Percentiles rank a stretch among this genome's conserved stretches.
Evolutionary conservation across 1,140 invertebrate genomes (phyloP).

Genomic region (Lepidurus apus): DNA sequence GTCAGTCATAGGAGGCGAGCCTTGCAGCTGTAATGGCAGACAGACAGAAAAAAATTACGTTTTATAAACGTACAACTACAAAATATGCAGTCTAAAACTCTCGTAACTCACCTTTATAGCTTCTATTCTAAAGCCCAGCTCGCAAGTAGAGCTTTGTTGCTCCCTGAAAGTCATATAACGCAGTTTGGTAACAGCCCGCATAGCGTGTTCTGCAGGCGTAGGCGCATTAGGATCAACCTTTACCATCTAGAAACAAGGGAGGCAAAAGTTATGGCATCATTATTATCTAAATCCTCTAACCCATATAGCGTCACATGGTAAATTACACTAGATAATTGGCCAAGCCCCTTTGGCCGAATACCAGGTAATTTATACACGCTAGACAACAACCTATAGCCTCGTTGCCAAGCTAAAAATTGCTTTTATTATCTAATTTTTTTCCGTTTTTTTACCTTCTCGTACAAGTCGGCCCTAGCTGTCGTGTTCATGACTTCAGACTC

Average conservation of each 20-base stretch:
- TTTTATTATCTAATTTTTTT: not conserved
- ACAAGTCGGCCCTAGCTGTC: constrained; percentile 67
- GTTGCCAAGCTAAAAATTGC: not conserved
- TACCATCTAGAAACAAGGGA: constrained; percentile 68
- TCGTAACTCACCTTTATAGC: constrained; percentile 68
- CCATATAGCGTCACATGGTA: not conserved
- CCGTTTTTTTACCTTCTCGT: constrained; percentile 57
- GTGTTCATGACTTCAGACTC: constrained; percentile 88
- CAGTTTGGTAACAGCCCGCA: constrained; percentile 79
- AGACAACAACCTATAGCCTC: not conserved
- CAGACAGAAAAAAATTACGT: constrained; percentile 27
- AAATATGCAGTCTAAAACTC: constrained; percentile 19
- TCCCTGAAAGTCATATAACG: constrained; percentile 95
- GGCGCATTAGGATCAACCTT: constrained; percentile 80
- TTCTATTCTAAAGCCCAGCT: constrained; percentile 91
- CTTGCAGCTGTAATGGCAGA: constrained; percentile 50
- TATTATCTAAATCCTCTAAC: not conserved
- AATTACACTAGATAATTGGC: not conserved
- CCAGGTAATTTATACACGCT: not conserved
- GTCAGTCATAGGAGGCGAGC: constrained; percentile 63
- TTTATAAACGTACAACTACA: not conserved
- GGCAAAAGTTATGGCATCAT: constrained; percentile 37
- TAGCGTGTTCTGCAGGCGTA: constrained; percentile 69
- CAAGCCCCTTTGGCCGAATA: not conserved
- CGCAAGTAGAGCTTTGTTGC: constrained; percentile 82